Conservation (phyloP, 2,113 vertebrate genomes). For the Nibea albiflora region DNA sequence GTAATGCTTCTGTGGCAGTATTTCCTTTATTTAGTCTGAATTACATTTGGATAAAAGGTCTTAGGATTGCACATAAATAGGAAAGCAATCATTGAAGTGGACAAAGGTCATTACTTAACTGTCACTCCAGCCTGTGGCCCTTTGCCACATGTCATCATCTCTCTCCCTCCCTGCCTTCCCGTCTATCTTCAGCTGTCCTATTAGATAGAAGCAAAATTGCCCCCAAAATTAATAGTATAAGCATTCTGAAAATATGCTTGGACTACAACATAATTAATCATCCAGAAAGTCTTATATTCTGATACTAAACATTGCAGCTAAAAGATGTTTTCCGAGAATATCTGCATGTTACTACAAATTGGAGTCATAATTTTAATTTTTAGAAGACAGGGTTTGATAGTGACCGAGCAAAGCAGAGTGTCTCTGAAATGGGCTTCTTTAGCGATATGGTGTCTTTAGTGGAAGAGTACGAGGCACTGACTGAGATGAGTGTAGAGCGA, state of each 20-base stretch:
- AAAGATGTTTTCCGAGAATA: background rate
- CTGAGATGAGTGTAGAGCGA: slow-evolving; percentile 10
- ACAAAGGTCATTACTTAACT: too few species aligned
- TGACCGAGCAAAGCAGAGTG: background rate
- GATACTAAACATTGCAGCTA: background rate
- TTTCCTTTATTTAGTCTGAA: background rate
- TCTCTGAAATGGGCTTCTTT: background rate
- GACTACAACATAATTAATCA: too few species aligned
- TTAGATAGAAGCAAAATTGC: too few species aligned
- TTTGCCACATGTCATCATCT: too few species aligned
- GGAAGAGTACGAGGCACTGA: background rate
- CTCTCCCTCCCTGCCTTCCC: too few species aligned
- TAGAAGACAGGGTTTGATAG: background rate
- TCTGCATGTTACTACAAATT: background rate
- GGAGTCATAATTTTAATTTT: too few species aligned
- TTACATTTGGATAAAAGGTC: too few species aligned
- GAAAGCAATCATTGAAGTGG: background rate
- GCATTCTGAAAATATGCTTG: background rate
- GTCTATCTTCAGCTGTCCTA: too few species aligned
- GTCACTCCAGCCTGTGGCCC: too few species aligned
- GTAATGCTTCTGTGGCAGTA: background rate
- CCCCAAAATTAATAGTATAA: background rate
- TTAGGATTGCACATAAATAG: background rate
- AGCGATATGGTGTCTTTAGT: slow-evolving; percentile 4
- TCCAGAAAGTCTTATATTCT: background rate